Evolutionary conservation across 1,140 invertebrate species (phyloP).

Genomic region (Aporrectodea caliginosa): DNA sequence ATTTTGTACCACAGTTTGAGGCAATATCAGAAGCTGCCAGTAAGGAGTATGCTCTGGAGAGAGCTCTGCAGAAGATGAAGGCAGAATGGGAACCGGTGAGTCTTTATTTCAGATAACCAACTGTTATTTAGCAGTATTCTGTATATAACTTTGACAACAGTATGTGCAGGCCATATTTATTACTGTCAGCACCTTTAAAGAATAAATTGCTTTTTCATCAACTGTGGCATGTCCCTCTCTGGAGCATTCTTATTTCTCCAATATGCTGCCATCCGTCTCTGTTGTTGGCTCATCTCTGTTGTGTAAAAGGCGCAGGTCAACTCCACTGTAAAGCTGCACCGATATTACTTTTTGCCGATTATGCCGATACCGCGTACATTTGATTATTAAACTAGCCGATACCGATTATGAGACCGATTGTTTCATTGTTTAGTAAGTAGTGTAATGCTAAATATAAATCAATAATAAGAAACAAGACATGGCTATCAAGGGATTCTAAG

Average conservation of each 20-base stretch:
- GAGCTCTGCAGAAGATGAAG: slow-evolving; percentile 82
- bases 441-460: no score
- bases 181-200: neutral
- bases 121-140: neutral
- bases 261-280: neutral
- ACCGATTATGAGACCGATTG: no score
- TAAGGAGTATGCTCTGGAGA: slow-evolving; percentile 90
- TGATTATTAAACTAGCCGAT: no score
- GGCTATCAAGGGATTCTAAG: no score
- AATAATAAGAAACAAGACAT: no score
- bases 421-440: no score
- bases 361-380: no score
- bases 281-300: neutral
- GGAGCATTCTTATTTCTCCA: neutral
- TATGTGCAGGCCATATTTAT: neutral
- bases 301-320: no score
- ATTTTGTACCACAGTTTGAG: slow-evolving; percentile 84
- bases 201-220: neutral
- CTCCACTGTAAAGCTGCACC: no score
- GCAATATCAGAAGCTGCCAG: slow-evolving; percentile 87
- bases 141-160: neutral
- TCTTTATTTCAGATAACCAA: neutral
- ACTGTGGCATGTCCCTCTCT: no score
- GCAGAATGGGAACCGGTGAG: slow-evolving; percentile 72
- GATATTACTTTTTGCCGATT: no score